These are phyloP conservation scores for Trigoniulus corallinus DNA, from an alignment of 1,140 invertebrate genomes.

Conservation along the genomic window DNA sequence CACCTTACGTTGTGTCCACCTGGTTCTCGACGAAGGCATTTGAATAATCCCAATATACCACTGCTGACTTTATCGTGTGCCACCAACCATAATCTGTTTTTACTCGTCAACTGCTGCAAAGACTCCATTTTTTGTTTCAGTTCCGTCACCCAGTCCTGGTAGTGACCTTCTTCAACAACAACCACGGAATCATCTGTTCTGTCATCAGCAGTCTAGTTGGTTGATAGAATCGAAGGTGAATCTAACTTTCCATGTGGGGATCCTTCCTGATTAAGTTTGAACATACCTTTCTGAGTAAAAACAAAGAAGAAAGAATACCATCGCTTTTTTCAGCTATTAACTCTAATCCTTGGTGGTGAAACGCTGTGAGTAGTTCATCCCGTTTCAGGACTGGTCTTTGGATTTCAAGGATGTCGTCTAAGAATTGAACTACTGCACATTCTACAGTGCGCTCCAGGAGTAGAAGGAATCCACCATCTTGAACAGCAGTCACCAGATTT, in stretches of 20 bases:
- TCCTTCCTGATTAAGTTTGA: too few species aligned
- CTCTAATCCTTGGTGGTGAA: slow-evolving; percentile 28
- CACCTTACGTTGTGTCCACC: slow-evolving; percentile 58
- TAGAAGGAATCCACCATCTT: slow-evolving; percentile 53
- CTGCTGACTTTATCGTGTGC: slow-evolving; percentile 18
- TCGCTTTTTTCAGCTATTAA: slow-evolving; percentile 26
- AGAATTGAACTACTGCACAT: slow-evolving; percentile 20
- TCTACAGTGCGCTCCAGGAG: slow-evolving; percentile 48
- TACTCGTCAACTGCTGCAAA: too few species aligned
- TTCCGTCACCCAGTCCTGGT: slow-evolving; percentile 55
- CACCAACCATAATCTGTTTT: slow-evolving; percentile 26
- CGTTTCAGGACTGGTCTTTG: not conserved
- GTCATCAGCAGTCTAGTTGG: too few species aligned
- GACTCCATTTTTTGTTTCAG: slow-evolving; percentile 50
- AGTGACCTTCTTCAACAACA: slow-evolving; percentile 22
- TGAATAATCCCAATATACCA: slow-evolving; percentile 72
- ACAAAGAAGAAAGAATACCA: slow-evolving; percentile 4
- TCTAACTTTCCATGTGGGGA: too few species aligned
- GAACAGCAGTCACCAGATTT: slow-evolving; percentile 43
- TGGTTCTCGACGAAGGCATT: slow-evolving; percentile 68
- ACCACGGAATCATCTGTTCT: too few species aligned
- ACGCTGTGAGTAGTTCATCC: slow-evolving; percentile 14
- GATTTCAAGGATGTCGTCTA: slow-evolving; percentile 7
- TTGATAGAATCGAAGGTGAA: too few species aligned
- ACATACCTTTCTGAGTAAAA: slow-evolving; percentile 3